Evolutionary conservation across 2,797 vertebrate species (phyloP).

Genomic region (Parotocinclus haroldoi): DNA sequence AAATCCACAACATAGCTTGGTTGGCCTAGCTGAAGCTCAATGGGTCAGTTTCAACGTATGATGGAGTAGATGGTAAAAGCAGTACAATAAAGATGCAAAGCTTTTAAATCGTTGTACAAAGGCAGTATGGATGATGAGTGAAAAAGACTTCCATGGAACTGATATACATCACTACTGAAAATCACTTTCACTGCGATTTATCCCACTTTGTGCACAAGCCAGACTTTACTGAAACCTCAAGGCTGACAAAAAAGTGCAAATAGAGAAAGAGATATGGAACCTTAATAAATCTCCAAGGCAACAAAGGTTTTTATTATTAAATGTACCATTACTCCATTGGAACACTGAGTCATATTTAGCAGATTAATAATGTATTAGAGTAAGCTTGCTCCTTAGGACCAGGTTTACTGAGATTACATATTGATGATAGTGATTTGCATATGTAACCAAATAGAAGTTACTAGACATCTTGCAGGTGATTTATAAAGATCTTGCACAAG

Average conservation of each 20-base stretch:
- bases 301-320: slow-evolving; percentile 11
- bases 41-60: no score
- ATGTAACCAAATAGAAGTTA: no score
- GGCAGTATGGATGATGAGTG: slow-evolving; percentile 27
- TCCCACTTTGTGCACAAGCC: slow-evolving; percentile 30
- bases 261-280: slow-evolving; percentile 40
- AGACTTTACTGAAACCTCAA: slow-evolving; percentile 52
- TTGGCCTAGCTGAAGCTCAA: no score
- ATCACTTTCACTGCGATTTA: slow-evolving; percentile 47
- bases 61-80: background rate
- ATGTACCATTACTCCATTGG: slow-evolving; percentile 23
- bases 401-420: background rate
- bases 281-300: slow-evolving; percentile 37
- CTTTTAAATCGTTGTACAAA: slow-evolving; percentile 30
- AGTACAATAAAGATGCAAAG: slow-evolving; percentile 24
- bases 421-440: background rate
- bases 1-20: no score
- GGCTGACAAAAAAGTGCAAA: slow-evolving; percentile 37
- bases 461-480: no score
- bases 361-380: slow-evolving; percentile 12
- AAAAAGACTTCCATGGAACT: slow-evolving; percentile 45
- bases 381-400: background rate
- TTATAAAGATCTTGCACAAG: no score
- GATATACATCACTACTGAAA: slow-evolving; percentile 41
- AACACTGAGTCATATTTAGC: slow-evolving; percentile 22